Evolutionary conservation across 2,888 invertebrate genomes (phyloP), one percentile per base, ranked within the genome.

Genomic region (Noctua fimbriata): DNA sequence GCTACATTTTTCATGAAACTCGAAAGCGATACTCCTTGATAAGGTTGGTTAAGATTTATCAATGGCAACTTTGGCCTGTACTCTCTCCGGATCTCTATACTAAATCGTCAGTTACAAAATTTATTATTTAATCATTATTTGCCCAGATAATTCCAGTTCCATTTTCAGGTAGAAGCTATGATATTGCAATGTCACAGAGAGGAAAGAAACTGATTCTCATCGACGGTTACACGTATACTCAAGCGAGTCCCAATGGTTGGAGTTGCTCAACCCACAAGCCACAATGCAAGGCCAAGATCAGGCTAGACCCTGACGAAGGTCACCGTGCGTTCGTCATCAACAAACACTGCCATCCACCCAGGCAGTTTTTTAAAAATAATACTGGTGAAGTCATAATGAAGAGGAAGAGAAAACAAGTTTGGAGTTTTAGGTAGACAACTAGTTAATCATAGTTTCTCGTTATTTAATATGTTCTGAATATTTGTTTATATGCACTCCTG

Each of bases 131-230:
- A 28, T 6, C 58, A 60, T 24, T 47, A 41, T 14, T 47, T 47
- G n/a, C 18, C 2, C 36, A 12, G 2, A 12, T 67, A 49, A 67
- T 21, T 16, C 16, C 1, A 9, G 6, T 28, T 52, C 16, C 28
- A 36, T 14, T 81, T 80, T 18, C 55, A 83, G 78, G 32, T 9
- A 49, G 44, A 44, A 0, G 9, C 2, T 86, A 80, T 28, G 65
- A 80, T 58, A 60, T 83, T 16, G 78, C 72, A 7, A 69, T 63
- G 28, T 85, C 85, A 1, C 83, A 83, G 44, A 85, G 78, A 32
- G 91, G 91, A 6, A 91, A 88, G 16, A n/a, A 85, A 24, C 63
- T 91, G 9, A 76, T 93, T 1, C 82, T 92, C 85, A 80, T 90
- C 44, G 84, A 87, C 12, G 87, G 88, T 1, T 92, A 87, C 58